Evolutionary conservation across 2,113 vertebrate species (phyloP).

Genomic region (Anoplopoma fimbria): DNA sequence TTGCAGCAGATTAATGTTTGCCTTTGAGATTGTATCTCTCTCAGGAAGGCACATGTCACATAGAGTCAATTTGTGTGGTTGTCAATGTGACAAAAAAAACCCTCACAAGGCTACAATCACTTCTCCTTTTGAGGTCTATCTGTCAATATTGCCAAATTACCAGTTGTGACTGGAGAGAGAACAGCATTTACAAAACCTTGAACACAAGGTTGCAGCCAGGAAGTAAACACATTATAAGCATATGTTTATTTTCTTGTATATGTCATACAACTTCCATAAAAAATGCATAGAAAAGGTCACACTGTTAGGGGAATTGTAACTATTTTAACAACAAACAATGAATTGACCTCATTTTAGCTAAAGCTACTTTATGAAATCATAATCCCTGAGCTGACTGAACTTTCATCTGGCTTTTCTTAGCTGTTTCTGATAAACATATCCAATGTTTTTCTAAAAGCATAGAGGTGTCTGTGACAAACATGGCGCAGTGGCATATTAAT

Average conservation of each 20-base stretch:
- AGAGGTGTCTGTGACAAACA: background rate
- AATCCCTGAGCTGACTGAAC: conserved; percentile 35
- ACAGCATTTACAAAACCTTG: conserved; percentile 33
- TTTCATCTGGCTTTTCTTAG: background rate
- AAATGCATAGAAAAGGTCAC: background rate
- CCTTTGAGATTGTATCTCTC: background rate
- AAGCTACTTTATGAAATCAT: conserved; percentile 20
- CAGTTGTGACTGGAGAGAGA: background rate
- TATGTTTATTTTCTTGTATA: background rate
- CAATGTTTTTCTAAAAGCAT: conserved; percentile 56
- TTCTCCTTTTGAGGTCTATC: conserved; percentile 44
- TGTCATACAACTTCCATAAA: background rate
- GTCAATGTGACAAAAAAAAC: background rate
- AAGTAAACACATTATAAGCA: background rate
- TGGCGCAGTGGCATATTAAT: background rate
- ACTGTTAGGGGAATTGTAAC: background rate
- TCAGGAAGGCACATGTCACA: background rate
- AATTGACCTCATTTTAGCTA: conserved; percentile 15
- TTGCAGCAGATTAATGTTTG: background rate
- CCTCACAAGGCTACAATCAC: background rate
- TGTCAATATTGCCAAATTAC: background rate
- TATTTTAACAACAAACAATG: conserved; percentile 19
- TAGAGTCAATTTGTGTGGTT: background rate
- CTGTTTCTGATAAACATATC: conserved; percentile 53
- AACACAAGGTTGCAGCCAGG: background rate